Percentiles rank a stretch among this genome's conserved stretches.
Evolutionary conservation across 2,113 vertebrate genomes (phyloP).

Genomic region (Misgurnus anguillicaudatus): DNA sequence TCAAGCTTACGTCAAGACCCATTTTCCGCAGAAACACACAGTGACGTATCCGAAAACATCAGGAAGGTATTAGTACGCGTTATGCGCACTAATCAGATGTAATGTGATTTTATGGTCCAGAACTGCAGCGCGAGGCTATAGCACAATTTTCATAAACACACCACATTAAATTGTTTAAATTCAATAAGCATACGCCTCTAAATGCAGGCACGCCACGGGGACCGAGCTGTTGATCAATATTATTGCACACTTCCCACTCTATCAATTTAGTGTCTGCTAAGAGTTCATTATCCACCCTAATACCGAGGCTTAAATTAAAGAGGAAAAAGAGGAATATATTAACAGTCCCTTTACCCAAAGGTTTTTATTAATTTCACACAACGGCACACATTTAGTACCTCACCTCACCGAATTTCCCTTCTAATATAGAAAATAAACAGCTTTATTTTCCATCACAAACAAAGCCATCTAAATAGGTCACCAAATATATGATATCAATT

Average conservation of each 20-base stretch:
- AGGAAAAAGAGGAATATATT: constrained; percentile 69
- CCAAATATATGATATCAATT: constrained; percentile 5
- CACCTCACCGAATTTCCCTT: constrained; percentile 48
- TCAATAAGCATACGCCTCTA: constrained; percentile 73
- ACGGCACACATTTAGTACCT: constrained; percentile 52
- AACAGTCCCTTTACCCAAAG: constrained; percentile 63
- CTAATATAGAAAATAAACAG: constrained; percentile 53
- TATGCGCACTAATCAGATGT: constrained; percentile 19
- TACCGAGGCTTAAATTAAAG: constrained; percentile 68
- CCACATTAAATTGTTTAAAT: constrained; percentile 68
- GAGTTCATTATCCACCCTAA: constrained; percentile 72
- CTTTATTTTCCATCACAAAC: constrained; percentile 29
- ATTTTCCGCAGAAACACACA: neutral
- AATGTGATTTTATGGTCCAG: constrained; percentile 46
- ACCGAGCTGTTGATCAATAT: constrained; percentile 70
- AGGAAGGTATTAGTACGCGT: constrained; percentile 33
- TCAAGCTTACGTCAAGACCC: neutral
- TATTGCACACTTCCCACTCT: constrained; percentile 69
- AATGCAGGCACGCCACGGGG: constrained; percentile 64
- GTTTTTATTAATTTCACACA: constrained; percentile 67
- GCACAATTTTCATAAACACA: constrained; percentile 50
- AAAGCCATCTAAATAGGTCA: constrained; percentile 34
- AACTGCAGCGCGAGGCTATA: constrained; percentile 19
- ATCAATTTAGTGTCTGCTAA: constrained; percentile 76
- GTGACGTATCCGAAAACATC: constrained; percentile 5